Percentiles rank a stretch among this genome's conserved stretches.
Evolutionary conservation across 2,797 vertebrate genomes (phyloP).

Genomic region (Microhierax caerulescens): DNA sequence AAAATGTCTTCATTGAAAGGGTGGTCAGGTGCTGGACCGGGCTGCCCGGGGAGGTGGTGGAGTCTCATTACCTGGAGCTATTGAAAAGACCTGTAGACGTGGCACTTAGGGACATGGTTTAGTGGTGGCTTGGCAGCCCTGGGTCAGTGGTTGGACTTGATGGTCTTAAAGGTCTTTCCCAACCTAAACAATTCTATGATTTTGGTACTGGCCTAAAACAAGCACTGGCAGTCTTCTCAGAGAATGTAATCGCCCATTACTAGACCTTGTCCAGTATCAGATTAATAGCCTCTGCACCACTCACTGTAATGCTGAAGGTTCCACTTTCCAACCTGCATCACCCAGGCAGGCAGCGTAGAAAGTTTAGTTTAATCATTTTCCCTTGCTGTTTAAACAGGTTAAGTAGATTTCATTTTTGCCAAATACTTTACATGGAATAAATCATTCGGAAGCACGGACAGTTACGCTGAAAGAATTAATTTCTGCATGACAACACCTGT

Average conservation of each 20-base stretch:
- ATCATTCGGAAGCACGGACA: conserved; percentile 16
- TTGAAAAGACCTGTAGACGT: not conserved
- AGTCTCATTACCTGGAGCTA: not conserved
- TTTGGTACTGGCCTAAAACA: not conserved
- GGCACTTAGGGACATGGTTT: not conserved
- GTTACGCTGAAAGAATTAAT: conserved; percentile 63
- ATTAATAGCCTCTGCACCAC: not conserved
- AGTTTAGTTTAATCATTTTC: conserved; percentile 49
- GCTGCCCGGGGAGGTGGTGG: not conserved
- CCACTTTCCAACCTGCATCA: not conserved
- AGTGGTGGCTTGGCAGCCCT: not conserved
- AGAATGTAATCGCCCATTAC: conserved; percentile 3
- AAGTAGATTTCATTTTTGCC: conserved; percentile 53
- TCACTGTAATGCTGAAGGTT: not conserved
- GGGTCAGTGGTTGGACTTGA: not conserved
- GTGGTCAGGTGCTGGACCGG: not conserved
- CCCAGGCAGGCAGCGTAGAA: not conserved
- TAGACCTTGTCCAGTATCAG: not conserved
- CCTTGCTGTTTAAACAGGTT: conserved; percentile 54
- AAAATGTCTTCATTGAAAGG: not conserved
- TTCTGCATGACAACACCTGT: conserved; percentile 53
- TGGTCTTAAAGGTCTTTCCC: not conserved
- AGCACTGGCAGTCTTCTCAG: not conserved
- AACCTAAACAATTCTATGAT: not conserved
- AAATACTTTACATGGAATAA: conserved; percentile 59